phyloP scores from a whole-genome alignment of 1,140 invertebrate genomes.

The Scaptodrosophila lebanonensis region DNA sequence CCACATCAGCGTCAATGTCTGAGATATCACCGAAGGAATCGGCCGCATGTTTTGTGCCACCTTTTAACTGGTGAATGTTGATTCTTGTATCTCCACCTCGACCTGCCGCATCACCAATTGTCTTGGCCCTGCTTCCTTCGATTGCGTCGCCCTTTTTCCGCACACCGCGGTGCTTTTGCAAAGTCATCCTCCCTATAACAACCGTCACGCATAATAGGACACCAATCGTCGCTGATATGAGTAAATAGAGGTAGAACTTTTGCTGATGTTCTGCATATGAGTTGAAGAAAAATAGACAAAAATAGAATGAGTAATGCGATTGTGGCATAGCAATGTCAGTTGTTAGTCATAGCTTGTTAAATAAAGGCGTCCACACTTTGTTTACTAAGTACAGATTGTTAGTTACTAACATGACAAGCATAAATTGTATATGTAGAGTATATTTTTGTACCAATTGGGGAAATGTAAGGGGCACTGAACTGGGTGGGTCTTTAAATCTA shows the following conservation, averaged over 20 bases:
- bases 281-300: neutral
- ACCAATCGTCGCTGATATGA: slow-evolving; percentile 83
- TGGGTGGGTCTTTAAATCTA: no score
- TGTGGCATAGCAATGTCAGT: no score
- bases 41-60: slow-evolving; percentile 80
- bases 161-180: slow-evolving; percentile 80
- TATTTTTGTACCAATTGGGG: no score
- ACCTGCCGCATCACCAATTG: slow-evolving; percentile 18
- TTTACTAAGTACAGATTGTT: no score
- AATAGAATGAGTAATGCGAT: slow-evolving; percentile 12
- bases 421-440: no score
- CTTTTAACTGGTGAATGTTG: slow-evolving; percentile 79
- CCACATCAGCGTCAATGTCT: slow-evolving; percentile 85
- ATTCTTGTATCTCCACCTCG: slow-evolving; percentile 10
- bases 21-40: slow-evolving; percentile 85
- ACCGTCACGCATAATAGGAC: slow-evolving; percentile 83
- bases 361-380: no score
- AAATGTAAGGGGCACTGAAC: no score
- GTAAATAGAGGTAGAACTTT: slow-evolving; percentile 87
- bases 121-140: slow-evolving; percentile 32
- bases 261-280: slow-evolving; percentile 85
- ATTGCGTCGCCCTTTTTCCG: slow-evolving; percentile 68
- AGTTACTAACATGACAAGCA: no score
- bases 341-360: no score
- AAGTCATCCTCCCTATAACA: slow-evolving; percentile 82